Percentiles rank a stretch among this genome's conserved stretches.
These are phyloP conservation scores for Nannobrachium achirus DNA, from an alignment of 2,113 vertebrate species.

Conservation along the genomic window DNA sequence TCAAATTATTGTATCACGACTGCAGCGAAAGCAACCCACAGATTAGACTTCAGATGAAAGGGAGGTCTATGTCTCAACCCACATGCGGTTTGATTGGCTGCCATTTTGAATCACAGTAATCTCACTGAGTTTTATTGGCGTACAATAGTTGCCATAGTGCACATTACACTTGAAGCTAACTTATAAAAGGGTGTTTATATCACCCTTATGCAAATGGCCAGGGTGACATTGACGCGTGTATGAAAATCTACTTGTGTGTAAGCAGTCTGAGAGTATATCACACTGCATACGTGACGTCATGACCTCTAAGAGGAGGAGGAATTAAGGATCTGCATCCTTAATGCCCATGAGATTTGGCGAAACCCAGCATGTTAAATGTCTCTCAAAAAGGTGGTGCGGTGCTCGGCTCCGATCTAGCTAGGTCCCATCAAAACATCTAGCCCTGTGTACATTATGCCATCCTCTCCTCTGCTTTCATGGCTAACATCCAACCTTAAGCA, in stretches of 20 bases:
- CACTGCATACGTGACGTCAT: too few relatives aligned
- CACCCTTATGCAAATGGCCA: too few relatives aligned
- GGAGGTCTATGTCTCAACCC: not conserved
- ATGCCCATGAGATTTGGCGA: constrained; percentile 10
- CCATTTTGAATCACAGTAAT: too few relatives aligned
- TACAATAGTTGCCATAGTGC: too few relatives aligned
- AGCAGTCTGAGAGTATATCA: too few relatives aligned
- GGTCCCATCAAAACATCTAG: constrained; percentile 32
- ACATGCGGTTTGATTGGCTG: too few relatives aligned
- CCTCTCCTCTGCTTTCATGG: constrained; percentile 24
- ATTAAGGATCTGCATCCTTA: not conserved
- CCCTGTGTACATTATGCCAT: constrained; percentile 11
- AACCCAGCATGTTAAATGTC: not conserved
- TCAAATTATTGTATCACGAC: not conserved
- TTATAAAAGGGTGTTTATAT: too few relatives aligned
- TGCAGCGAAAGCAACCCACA: not conserved
- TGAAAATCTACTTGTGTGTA: too few relatives aligned
- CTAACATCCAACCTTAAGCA: constrained; percentile 29
- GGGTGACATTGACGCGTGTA: too few relatives aligned
- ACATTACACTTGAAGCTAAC: too few relatives aligned
- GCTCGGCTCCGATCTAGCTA: not conserved
- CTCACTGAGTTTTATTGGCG: too few relatives aligned
- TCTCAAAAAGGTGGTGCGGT: not conserved
- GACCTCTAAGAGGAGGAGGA: not conserved
- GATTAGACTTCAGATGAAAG: not conserved